These are phyloP conservation scores for Thryonomys swinderianus DNA, from an alignment of 2,113 vertebrate species.

Conservation along the genomic window DNA sequence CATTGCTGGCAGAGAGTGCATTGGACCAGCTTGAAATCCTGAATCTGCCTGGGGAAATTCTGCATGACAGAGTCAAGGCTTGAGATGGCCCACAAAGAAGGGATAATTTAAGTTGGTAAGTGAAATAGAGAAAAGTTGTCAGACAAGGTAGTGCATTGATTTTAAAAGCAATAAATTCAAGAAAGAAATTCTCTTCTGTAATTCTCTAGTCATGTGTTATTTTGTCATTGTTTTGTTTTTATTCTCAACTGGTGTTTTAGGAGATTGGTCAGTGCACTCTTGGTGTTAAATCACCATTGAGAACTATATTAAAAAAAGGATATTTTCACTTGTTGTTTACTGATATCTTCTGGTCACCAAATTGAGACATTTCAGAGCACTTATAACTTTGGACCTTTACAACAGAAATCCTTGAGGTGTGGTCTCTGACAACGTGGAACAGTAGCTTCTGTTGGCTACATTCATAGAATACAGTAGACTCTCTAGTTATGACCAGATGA, in stretches of 20 bases:
- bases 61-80: neutral
- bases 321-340: neutral
- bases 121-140: neutral
- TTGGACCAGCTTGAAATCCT: neutral
- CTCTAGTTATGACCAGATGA: no score
- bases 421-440: neutral
- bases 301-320: neutral
- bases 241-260: neutral
- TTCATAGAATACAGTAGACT: neutral
- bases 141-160: neutral
- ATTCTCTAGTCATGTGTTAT: neutral
- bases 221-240: neutral
- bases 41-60: neutral
- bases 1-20: neutral
- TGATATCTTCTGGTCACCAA: neutral
- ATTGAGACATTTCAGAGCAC: neutral
- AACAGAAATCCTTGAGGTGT: neutral
- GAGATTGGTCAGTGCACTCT: neutral
- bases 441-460: neutral
- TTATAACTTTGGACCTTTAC: neutral
- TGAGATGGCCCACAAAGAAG: neutral
- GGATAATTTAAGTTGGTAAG: neutral
- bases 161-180: neutral
- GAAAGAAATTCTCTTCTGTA: neutral
- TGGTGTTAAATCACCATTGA: neutral